These are phyloP conservation scores for Zaprionus davidi DNA, from an alignment of 1,140 invertebrate genomes.

Conservation along the genomic window DNA sequence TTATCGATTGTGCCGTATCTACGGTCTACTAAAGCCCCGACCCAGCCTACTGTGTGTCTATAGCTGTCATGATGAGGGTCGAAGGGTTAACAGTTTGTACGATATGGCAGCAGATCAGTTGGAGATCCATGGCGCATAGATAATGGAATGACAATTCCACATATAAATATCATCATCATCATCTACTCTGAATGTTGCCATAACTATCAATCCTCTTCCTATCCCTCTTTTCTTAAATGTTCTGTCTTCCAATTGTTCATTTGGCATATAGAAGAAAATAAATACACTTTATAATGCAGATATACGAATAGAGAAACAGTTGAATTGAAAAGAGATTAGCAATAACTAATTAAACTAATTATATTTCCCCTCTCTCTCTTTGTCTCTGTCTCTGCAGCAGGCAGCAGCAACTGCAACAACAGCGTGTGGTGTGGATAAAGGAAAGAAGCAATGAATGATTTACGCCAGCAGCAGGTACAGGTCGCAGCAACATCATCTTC, in stretches of 20 bases:
- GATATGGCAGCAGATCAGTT: neutral
- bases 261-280: too few relatives aligned
- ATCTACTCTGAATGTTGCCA: too few relatives aligned
- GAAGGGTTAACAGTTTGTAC: neutral
- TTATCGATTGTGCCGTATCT: neutral
- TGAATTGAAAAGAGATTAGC: too few relatives aligned
- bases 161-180: too few relatives aligned
- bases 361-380: neutral
- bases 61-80: neutral
- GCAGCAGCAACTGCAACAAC: slow-evolving; percentile 3
- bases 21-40: neutral
- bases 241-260: too few relatives aligned
- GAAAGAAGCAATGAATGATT: slow-evolving; percentile 79
- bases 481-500: slow-evolving; percentile 75
- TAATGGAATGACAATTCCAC: too few relatives aligned
- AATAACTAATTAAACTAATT: neutral
- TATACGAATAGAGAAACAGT: too few relatives aligned
- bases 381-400: neutral
- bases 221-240: too few relatives aligned
- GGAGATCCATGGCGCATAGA: too few relatives aligned
- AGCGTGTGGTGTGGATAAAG: slow-evolving; percentile 59
- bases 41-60: neutral
- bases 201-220: too few relatives aligned
- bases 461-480: slow-evolving; percentile 77
- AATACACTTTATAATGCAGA: too few relatives aligned